These are phyloP conservation scores for Ostrea edulis DNA, from an alignment of 1,140 invertebrate species.

Conservation along the genomic window DNA sequence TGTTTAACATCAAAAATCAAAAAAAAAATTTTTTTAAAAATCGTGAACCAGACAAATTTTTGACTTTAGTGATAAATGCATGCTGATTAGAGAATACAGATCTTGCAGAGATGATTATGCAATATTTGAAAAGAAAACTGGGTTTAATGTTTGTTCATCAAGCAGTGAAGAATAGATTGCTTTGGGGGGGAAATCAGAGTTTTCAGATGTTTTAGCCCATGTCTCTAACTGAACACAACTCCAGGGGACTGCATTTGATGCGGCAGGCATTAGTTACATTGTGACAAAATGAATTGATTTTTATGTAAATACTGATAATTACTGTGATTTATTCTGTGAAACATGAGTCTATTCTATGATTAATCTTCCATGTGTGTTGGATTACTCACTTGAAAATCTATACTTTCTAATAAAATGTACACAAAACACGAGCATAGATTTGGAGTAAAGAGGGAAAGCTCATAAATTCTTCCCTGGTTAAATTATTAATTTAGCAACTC, in stretches of 20 bases:
- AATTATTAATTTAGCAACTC: constrained; percentile 1
- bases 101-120: too few species aligned
- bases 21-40: too few species aligned
- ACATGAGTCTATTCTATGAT: constrained; percentile 16
- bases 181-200: not conserved
- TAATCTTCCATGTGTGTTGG: not conserved
- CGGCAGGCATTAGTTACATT: not conserved
- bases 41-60: too few species aligned
- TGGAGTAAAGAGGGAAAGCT: not conserved
- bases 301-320: constrained; percentile 11
- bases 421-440: not conserved
- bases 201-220: not conserved
- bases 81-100: too few species aligned
- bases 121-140: too few species aligned
- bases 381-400: constrained; percentile 9
- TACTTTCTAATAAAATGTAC: constrained; percentile 35
- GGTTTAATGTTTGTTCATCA: too few species aligned
- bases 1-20: too few species aligned
- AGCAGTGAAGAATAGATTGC: too few species aligned
- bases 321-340: constrained; percentile 29
- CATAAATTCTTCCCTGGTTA: constrained; percentile 17
- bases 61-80: too few species aligned
- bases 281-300: constrained; percentile 28
- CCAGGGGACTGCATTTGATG: not conserved
- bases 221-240: not conserved